A percentile compares a stretch with the other conserved stretches of the same genome.
These are phyloP conservation scores for Stenichneumon culpator DNA, from an alignment of 2,888 invertebrate species.

Conservation along the genomic window DNA sequence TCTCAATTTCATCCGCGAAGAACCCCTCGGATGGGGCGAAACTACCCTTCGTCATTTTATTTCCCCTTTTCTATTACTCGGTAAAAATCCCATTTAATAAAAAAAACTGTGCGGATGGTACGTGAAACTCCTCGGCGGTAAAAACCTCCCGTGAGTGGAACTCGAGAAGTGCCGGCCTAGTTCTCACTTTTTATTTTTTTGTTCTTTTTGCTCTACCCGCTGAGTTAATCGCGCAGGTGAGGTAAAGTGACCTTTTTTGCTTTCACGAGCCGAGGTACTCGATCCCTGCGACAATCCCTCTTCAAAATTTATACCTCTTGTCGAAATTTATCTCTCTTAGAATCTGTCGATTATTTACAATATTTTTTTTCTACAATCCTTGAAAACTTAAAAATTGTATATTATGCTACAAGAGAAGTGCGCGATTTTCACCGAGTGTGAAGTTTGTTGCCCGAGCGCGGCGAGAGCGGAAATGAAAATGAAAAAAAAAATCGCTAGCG, in stretches of 20 bases:
- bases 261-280: background rate
- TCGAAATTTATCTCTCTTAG: background rate
- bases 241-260: constrained; percentile 8
- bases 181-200: constrained; percentile 14
- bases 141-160: background rate
- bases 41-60: background rate
- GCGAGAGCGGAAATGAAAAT: too few species aligned
- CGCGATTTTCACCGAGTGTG: too few species aligned
- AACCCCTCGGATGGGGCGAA: background rate
- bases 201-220: background rate
- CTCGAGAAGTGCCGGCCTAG: constrained; percentile 27
- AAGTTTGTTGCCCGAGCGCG: too few species aligned
- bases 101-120: background rate
- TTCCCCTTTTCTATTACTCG: background rate
- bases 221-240: background rate
- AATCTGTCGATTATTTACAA: background rate
- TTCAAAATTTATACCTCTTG: constrained; percentile 34
- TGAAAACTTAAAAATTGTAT: background rate
- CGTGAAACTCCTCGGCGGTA: background rate
- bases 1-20: background rate
- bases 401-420: too few species aligned
- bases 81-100: background rate
- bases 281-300: background rate
- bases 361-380: background rate
- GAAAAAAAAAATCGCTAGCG: too few species aligned